Evolutionary conservation across 2,797 vertebrate genomes (phyloP).

Genomic region (Phrynocephalus guinanensis): DNA sequence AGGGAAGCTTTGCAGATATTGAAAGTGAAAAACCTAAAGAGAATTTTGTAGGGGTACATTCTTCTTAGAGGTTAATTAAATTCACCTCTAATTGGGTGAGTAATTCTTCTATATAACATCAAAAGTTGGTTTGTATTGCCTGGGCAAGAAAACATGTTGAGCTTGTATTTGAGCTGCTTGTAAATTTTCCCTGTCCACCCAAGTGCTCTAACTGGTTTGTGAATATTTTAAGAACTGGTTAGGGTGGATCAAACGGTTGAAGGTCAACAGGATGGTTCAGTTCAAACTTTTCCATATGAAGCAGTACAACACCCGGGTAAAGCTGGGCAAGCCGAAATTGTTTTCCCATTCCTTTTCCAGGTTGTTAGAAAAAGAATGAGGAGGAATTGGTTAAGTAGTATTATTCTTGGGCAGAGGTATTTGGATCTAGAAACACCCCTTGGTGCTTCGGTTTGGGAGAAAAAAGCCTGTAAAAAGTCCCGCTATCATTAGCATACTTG

Average conservation of each 20-base stretch:
- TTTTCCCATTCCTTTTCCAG: conserved; percentile 39
- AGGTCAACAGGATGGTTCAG: conserved; percentile 51
- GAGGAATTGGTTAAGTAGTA: conserved; percentile 13
- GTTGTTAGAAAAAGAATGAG: conserved; percentile 12
- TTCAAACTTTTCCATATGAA: conserved; percentile 16
- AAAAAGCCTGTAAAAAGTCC: neutral
- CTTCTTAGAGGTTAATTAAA: neutral
- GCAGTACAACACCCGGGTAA: neutral
- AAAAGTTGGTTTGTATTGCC: conserved; percentile 44
- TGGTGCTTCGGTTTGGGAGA: conserved; percentile 1
- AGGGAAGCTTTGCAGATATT: neutral
- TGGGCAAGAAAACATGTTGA: conserved; percentile 32
- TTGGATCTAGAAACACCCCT: conserved; percentile 4
- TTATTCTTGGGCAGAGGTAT: neutral
- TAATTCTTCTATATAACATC: conserved; percentile 15
- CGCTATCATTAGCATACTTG: too few relatives aligned
- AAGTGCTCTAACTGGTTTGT: conserved; percentile 59
- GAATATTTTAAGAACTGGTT: conserved; percentile 36
- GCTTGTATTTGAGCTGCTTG: conserved; percentile 43
- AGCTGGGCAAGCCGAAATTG: conserved; percentile 37
- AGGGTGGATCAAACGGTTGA: conserved; percentile 51
- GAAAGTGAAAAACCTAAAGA: neutral
- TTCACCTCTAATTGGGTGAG: conserved; percentile 15
- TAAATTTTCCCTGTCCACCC: conserved; percentile 36
- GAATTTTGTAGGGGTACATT: neutral